Evolutionary conservation across 2,797 vertebrate species (phyloP).

Genomic region (Spondyliosoma cantharus): DNA sequence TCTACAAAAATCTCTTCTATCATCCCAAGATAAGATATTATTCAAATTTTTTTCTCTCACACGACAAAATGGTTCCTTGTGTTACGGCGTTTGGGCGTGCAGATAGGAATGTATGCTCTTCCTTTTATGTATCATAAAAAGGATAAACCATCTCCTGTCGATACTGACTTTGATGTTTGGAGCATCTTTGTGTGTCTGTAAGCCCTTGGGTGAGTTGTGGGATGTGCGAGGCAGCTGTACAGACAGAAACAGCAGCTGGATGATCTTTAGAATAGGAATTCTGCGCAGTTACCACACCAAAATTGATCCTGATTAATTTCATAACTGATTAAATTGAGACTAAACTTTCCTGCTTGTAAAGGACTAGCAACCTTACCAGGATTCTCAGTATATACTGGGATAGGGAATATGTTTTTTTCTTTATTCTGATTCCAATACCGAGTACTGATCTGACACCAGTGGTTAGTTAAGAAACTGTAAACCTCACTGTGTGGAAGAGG

Average conservation of each 20-base stretch:
- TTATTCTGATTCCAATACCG: too few species aligned
- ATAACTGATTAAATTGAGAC: not conserved
- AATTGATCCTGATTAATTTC: conserved; percentile 5
- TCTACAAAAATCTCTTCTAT: conserved; percentile 9
- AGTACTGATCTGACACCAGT: too few species aligned
- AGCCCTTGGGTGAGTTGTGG: not conserved
- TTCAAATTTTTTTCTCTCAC: conserved; percentile 1
- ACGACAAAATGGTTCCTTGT: not conserved
- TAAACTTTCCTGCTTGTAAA: not conserved
- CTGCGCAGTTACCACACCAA: not conserved
- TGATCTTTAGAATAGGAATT: not conserved
- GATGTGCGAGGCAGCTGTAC: conserved; percentile 18
- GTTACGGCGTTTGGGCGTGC: not conserved
- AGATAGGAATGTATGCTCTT: conserved; percentile 8
- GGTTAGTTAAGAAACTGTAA: too few species aligned
- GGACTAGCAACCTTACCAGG: not conserved
- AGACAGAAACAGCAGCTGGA: conserved; percentile 8
- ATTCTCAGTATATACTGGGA: not conserved
- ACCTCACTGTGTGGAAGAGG: too few species aligned
- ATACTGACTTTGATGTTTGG: conserved; percentile 8
- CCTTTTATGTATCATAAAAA: conserved; percentile 7
- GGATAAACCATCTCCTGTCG: not conserved
- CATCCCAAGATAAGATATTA: not conserved
- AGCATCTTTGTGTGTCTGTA: conserved; percentile 18
- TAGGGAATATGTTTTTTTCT: too few species aligned